A percentile compares a stretch with the other conserved stretches of the same genome.
phyloP scores from a whole-genome alignment of 2,888 invertebrate genomes.

The Griposia aprilina region DNA sequence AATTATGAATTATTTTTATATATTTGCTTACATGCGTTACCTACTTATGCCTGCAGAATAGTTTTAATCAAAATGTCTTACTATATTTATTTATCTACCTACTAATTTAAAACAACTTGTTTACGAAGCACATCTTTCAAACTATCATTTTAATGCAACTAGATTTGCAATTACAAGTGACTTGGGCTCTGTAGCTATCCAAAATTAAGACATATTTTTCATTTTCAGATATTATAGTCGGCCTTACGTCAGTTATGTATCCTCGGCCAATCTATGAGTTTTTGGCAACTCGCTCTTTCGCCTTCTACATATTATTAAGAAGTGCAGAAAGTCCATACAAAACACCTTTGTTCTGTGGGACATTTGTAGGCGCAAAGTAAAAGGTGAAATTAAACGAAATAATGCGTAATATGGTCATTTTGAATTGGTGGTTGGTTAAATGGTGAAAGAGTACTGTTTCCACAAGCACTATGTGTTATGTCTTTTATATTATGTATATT shows the following conservation, averaged over 20 bases:
- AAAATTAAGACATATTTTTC: neutral
- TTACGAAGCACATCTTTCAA: neutral
- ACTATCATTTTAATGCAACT: neutral
- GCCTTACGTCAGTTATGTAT: neutral
- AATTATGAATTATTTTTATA: neutral
- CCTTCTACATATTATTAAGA: slow-evolving; percentile 21
- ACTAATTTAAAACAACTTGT: neutral
- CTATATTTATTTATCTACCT: no score
- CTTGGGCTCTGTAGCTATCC: neutral
- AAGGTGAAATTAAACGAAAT: slow-evolving; percentile 35
- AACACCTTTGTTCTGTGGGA: slow-evolving; percentile 44
- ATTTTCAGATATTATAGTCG: slow-evolving; percentile 35
- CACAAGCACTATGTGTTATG: neutral
- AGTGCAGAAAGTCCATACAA: slow-evolving; percentile 15
- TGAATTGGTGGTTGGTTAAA: slow-evolving; percentile 1
- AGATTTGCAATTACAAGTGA: neutral
- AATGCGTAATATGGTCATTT: neutral
- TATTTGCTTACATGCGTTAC: slow-evolving; percentile 24
- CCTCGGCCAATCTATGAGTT: slow-evolving; percentile 25
- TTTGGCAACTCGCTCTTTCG: slow-evolving; percentile 34
- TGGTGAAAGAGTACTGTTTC: slow-evolving; percentile 15
- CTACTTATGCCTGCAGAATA: slow-evolving; percentile 43
- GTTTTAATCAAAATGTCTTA: slow-evolving; percentile 9
- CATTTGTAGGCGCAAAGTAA: slow-evolving; percentile 46
- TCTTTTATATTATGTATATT: neutral